A percentile compares a stretch with the other conserved stretches of the same genome.
Conservation (phyloP, 2,888 invertebrate species). For the Axea sp. region DNA sequence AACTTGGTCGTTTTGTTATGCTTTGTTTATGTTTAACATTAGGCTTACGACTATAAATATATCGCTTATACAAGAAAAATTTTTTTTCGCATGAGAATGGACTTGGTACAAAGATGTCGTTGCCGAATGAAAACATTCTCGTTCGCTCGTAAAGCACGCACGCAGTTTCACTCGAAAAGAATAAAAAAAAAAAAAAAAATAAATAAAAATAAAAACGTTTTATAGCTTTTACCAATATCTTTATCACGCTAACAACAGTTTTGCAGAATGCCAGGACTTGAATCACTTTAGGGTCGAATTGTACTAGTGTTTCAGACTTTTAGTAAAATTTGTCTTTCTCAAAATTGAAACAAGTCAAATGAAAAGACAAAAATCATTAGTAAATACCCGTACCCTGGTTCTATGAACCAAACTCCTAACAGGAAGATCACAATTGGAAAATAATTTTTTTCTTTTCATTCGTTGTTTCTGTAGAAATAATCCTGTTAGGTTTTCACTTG, state of each 20-base stretch:
- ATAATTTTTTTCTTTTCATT: constrained; percentile 41
- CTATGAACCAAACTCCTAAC: constrained; percentile 33
- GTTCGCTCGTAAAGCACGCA: constrained; percentile 59
- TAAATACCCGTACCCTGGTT: constrained; percentile 46
- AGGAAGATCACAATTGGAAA: constrained; percentile 50
- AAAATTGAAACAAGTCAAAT: constrained; percentile 8
- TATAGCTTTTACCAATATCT: neutral
- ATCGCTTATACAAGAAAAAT: constrained; percentile 74
- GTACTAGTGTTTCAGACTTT: constrained; percentile 46
- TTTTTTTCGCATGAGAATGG: constrained; percentile 61
- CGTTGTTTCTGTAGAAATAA: constrained; percentile 19
- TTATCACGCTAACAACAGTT: constrained; percentile 13
- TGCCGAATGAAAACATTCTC: constrained; percentile 72
- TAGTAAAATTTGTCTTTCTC: neutral
- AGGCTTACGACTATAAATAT: constrained; percentile 77
- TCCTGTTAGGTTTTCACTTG: constrained; percentile 15
- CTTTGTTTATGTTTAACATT: constrained; percentile 65
- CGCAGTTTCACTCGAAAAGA: constrained; percentile 47
- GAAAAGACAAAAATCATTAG: constrained; percentile 28
- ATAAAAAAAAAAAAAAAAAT: too few species aligned
- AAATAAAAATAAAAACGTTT: constrained; percentile 23
- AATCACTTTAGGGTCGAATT: constrained; percentile 48
- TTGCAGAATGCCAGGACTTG: constrained; percentile 44
- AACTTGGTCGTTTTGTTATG: constrained; percentile 65
- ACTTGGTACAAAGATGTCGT: constrained; percentile 73